A percentile compares a stretch with the other conserved stretches of the same genome.
Conservation (phyloP, 2,113 vertebrate genomes). For the Nyctereutes procyonoides region DNA sequence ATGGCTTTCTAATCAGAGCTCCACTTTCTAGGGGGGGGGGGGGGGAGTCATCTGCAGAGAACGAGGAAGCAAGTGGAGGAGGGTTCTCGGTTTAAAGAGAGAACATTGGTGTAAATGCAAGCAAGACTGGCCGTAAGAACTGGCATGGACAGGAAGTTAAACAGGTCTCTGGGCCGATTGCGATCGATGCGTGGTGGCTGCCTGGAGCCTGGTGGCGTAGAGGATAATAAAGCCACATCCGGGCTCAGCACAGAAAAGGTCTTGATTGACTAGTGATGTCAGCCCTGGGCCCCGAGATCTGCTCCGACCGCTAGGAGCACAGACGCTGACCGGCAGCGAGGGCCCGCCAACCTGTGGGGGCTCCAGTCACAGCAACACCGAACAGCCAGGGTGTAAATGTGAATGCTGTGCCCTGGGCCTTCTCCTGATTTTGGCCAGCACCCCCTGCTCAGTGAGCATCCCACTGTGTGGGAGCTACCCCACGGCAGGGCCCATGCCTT, state of each 20-base stretch:
- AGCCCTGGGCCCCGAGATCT: neutral
- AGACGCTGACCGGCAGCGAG: neutral
- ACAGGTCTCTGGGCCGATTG: neutral
- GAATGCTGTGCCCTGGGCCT: neutral
- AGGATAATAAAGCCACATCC: neutral
- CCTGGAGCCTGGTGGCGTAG: neutral
- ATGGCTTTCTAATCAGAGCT: neutral
- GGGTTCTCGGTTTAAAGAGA: neutral
- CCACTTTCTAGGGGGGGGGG: neutral
- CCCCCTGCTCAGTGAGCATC: neutral
- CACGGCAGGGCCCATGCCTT: neutral
- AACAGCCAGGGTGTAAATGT: neutral
- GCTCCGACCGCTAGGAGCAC: neutral
- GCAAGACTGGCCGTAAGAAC: neutral
- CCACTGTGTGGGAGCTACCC: neutral
- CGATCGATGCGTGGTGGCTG: neutral
- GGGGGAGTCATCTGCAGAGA: neutral
- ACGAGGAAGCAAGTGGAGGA: neutral
- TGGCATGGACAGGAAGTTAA: neutral
- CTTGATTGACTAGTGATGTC: neutral
- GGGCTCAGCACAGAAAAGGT: neutral
- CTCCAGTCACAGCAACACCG: neutral
- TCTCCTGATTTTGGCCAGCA: neutral
- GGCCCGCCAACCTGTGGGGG: neutral
- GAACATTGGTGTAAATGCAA: neutral